phyloP scores from a whole-genome alignment of 2,888 invertebrate species.

The Cerceris rybyensis region DNA sequence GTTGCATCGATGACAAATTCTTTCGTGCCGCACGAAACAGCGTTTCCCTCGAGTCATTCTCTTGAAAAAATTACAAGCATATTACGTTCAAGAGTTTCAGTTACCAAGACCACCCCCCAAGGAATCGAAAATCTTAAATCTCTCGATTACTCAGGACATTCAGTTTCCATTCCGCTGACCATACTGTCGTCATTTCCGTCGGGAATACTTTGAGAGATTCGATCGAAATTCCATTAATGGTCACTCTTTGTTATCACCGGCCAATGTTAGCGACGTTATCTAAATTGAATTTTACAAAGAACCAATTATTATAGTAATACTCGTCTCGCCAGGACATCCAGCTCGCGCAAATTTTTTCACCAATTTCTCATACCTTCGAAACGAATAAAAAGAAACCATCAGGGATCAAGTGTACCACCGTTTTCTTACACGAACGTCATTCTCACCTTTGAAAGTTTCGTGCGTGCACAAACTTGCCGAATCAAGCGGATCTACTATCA shows the following conservation, averaged over 20 bases:
- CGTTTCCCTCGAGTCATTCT: neutral
- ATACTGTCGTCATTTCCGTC: conserved; percentile 30
- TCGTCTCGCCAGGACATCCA: neutral
- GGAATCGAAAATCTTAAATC: conserved; percentile 48
- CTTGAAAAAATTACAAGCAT: conserved; percentile 16
- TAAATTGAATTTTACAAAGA: conserved; percentile 34
- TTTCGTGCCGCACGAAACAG: neutral
- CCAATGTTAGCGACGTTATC: conserved; percentile 18
- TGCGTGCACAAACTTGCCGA: conserved; percentile 19
- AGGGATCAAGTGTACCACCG: no score
- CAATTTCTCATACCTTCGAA: no score
- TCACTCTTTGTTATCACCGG: conserved; percentile 35
- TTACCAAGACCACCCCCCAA: conserved; percentile 14
- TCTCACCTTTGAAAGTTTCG: neutral
- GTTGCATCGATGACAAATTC: neutral
- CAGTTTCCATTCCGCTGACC: conserved; percentile 28
- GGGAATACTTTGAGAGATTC: conserved; percentile 44
- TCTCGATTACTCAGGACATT: conserved; percentile 25
- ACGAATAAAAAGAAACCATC: no score
- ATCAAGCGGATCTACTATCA: conserved; percentile 19
- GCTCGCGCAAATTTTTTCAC: no score
- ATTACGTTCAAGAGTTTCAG: conserved; percentile 7
- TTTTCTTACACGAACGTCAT: neutral
- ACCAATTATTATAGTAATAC: conserved; percentile 14
- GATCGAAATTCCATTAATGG: conserved; percentile 48